Percentiles rank a stretch among this genome's conserved stretches.
These are phyloP conservation scores for Octodon degus DNA, from an alignment of 2,113 vertebrate species.

Conservation along the genomic window DNA sequence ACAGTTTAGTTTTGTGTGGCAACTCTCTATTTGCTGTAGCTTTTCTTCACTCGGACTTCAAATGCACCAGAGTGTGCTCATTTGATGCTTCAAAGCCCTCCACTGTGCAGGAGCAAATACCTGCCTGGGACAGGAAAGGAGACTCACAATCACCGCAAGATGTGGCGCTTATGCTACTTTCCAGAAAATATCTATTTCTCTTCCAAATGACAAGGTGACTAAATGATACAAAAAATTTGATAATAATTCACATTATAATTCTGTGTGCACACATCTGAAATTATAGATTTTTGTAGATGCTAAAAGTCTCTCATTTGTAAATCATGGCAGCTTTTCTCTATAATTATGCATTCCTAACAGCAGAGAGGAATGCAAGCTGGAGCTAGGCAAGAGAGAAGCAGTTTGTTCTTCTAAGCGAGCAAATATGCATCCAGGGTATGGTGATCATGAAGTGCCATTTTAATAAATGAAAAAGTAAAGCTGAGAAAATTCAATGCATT, in stretches of 20 bases:
- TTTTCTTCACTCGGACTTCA: conserved; percentile 20
- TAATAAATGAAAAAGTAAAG: not conserved
- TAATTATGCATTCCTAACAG: not conserved
- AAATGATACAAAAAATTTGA: conserved; percentile 34
- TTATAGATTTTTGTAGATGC: not conserved
- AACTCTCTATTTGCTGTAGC: conserved; percentile 72
- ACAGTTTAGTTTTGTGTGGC: conserved; percentile 63
- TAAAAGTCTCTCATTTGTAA: not conserved
- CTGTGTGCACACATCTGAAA: not conserved
- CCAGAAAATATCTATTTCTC: not conserved
- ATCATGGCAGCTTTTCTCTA: not conserved
- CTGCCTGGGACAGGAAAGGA: not conserved
- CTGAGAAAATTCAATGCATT: not conserved
- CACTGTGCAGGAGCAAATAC: not conserved
- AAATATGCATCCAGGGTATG: not conserved
- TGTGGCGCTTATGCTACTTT: not conserved
- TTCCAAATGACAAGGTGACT: not conserved
- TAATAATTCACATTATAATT: conserved; percentile 6
- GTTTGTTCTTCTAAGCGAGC: not conserved
- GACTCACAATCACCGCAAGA: conserved; percentile 45
- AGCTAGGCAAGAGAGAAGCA: not conserved
- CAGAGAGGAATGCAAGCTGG: not conserved
- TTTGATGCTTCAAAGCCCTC: not conserved
- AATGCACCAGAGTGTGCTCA: not conserved
- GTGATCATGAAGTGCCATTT: not conserved